These are phyloP conservation scores for Mesoclemmys tuberculata DNA, from an alignment of 2,113 vertebrate species.

Conservation along the genomic window DNA sequence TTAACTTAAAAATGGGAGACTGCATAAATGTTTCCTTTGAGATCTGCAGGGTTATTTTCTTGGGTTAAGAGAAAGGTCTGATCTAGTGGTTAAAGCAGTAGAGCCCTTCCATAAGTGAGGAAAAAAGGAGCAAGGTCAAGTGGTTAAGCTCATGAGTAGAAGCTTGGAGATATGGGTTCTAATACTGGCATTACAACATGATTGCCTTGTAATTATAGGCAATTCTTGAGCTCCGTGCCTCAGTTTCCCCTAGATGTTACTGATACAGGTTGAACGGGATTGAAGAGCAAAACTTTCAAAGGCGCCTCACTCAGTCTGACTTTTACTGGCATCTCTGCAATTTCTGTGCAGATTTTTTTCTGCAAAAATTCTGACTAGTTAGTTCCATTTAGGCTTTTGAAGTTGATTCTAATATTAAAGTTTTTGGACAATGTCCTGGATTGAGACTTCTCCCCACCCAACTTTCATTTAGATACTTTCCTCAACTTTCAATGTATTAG, in stretches of 20 bases:
- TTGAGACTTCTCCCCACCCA: neutral
- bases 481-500: neutral
- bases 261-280: neutral
- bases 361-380: neutral
- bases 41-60: neutral
- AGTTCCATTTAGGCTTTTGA: fast-evolving
- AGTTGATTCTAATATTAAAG: neutral
- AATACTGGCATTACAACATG: neutral
- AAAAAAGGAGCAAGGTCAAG: slow-evolving; percentile 7
- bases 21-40: neutral
- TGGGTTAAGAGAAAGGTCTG: neutral
- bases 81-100: neutral
- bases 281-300: neutral
- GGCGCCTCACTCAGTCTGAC: neutral
- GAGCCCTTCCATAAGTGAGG: neutral
- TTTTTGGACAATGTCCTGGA: neutral
- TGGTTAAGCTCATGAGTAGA: slow-evolving; percentile 10
- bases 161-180: neutral
- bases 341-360: neutral
- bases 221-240: neutral
- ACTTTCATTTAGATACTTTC: neutral
- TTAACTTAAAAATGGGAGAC: neutral
- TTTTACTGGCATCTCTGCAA: too few species aligned
- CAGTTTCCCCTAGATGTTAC: neutral
- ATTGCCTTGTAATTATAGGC: fast-evolving